Conservation (phyloP, 2,888 invertebrate genomes). For the Incurvaria masculella region DNA sequence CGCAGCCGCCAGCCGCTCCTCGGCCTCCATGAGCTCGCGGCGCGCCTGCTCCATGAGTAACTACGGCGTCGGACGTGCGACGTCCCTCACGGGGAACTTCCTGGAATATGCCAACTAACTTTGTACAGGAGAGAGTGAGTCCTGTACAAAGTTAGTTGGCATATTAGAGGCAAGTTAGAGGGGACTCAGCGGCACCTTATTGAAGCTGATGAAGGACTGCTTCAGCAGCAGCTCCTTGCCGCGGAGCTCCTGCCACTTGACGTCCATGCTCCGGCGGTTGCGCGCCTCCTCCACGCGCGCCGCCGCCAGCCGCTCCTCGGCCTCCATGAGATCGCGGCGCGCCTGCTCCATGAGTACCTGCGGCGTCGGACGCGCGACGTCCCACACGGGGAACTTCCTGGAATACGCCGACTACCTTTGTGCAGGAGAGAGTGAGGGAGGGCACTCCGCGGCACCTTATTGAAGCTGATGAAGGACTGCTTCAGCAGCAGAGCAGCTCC, state of each 20-base stretch:
- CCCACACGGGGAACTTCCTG: slow-evolving; percentile 63
- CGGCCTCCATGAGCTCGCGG: slow-evolving; percentile 49
- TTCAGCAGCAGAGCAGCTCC: slow-evolving; percentile 50
- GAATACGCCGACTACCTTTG: too few species aligned
- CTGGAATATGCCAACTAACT: too few species aligned
- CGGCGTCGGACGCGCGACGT: slow-evolving; percentile 53
- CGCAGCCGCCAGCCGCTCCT: slow-evolving; percentile 43
- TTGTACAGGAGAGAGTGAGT: too few species aligned
- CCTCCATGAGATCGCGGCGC: slow-evolving; percentile 48
- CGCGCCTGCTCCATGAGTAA: slow-evolving; percentile 53
- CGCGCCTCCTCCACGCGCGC: slow-evolving; percentile 41
- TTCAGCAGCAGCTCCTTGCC: slow-evolving; percentile 50
- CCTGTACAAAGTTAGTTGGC: too few species aligned
- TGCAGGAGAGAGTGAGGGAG: too few species aligned
- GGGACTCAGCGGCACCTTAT: slow-evolving; percentile 46
- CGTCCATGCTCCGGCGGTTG: slow-evolving; percentile 43
- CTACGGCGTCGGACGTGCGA: slow-evolving; percentile 52
- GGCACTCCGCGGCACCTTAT: slow-evolving; percentile 51
- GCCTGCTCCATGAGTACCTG: slow-evolving; percentile 54
- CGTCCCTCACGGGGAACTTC: slow-evolving; percentile 62
- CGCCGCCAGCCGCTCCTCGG: slow-evolving; percentile 41
- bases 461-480: slow-evolving; percentile 60
- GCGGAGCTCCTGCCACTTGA: slow-evolving; percentile 54
- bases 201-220: slow-evolving; percentile 60
- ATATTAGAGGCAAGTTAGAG: too few species aligned